Base-by-base conservation (phyloP, 53 echinoderm and acorn worm species). In the Henricia sp. region DNA sequence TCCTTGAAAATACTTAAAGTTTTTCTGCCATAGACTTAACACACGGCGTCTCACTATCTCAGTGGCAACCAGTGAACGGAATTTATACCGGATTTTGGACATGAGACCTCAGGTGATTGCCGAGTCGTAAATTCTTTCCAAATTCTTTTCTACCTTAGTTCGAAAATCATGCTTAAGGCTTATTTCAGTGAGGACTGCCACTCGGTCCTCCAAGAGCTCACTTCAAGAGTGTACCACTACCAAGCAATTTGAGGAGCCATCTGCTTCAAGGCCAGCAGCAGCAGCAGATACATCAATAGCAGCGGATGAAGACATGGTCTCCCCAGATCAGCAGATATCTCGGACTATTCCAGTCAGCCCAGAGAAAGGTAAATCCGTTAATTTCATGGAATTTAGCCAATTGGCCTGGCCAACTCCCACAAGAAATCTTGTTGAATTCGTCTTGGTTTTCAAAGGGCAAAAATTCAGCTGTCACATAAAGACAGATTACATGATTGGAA, bases 271-370 rank as follows among this genome's bases (percentile, higher is more conserved):
- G 21, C 32, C 63, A 46, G 0, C 68, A 32, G 35, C 2, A 63
- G 28, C 32, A 63, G 3, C n/a, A 55, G 24, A 6, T 8, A 56
- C 20, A 5, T 2, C 62, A 60, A 21, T 3, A 17, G 19, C 58
- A 58, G 13, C 58, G 13, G 19, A 3, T 25, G 35, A 16, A 19
- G 70, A 4, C 46, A 9, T 32, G 17, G 1, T 24, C 37, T 4
- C 17, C 12, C 19, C 19, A 32, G 3, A 44, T 16, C 12, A 65
- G 48, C 46, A 48, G 50, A 32, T 13, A 30, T 21, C 62, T 64
- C 46, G 39, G 43, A 24, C 26, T 29, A 50, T 80, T 48, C 64
- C 80, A 27, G 64, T 80, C 37, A 64, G 64, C 23, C 63, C 62
- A 8, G 80, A 80, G 65, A 80, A 50, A 80, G 80, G 80, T 80